These are phyloP conservation scores for Mizuhopecten yessoensis DNA, from an alignment of 1,140 invertebrate species.

Conservation along the genomic window DNA sequence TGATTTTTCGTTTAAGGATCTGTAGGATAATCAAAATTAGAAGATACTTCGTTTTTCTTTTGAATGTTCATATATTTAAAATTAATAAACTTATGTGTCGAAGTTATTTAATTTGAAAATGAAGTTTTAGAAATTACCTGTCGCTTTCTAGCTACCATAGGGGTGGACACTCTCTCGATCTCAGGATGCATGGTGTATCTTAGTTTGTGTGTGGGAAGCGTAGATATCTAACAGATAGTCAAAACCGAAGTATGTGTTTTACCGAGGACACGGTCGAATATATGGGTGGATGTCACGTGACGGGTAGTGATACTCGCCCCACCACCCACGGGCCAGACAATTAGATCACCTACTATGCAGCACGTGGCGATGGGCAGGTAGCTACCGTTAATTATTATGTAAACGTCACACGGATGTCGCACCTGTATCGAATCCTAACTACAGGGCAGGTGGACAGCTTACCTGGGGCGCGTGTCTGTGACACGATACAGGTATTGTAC, in stretches of 20 bases:
- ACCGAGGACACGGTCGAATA: not conserved
- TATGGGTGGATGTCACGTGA: not conserved
- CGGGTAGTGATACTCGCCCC: not conserved
- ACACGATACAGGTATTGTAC: conserved; percentile 32
- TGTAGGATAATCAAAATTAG: too few species aligned
- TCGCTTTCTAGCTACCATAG: not conserved
- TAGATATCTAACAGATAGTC: not conserved
- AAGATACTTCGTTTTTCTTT: too few species aligned
- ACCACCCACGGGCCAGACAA: not conserved
- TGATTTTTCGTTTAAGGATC: too few species aligned
- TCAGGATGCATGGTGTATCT: not conserved
- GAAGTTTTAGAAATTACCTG: too few species aligned
- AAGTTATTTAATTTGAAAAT: too few species aligned
- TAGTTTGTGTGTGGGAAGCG: too few species aligned
- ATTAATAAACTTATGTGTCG: too few species aligned
- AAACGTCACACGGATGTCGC: not conserved
- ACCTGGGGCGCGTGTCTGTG: conserved; percentile 24
- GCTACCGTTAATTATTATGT: conserved; percentile 2
- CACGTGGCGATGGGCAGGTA: conserved; percentile 15
- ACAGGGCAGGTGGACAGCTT: conserved; percentile 4
- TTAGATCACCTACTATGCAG: conserved; percentile 13
- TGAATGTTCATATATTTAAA: too few species aligned
- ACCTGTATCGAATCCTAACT: too few species aligned
- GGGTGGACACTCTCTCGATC: not conserved
- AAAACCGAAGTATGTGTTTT: not conserved